phyloP scores from a whole-genome alignment of 1,140 invertebrate genomes.

The Drosophila nasuta region DNA sequence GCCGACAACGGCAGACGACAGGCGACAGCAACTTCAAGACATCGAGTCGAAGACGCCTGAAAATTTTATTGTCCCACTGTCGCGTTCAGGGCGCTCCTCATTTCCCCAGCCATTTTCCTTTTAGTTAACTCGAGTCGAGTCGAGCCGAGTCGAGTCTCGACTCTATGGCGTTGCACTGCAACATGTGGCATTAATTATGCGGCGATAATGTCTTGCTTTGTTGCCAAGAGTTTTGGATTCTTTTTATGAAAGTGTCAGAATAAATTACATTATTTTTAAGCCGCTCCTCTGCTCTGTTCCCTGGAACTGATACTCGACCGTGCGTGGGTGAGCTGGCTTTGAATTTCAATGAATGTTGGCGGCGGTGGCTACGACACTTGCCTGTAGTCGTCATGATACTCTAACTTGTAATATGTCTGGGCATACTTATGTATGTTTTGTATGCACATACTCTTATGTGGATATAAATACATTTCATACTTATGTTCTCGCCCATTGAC shows the following conservation, averaged over 20 bases:
- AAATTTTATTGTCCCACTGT: conserved; percentile 68
- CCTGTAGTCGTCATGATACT: conserved; percentile 22
- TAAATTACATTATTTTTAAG: conserved; percentile 81
- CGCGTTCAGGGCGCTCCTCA: conserved; percentile 20
- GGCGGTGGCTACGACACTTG: conserved; percentile 7
- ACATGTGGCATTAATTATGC: conserved; percentile 83
- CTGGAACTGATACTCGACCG: conserved; percentile 55
- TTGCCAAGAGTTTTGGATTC: conserved; percentile 72
- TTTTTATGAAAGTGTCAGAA: conserved; percentile 82
- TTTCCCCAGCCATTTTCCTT: conserved; percentile 6
- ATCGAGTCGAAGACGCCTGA: conserved; percentile 23
- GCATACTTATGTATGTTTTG: conserved; percentile 12
- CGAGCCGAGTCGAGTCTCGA: neutral
- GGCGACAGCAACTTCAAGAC: conserved; percentile 24
- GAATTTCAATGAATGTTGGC: conserved; percentile 63
- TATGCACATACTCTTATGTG: conserved; percentile 19
- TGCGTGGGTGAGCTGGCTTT: conserved; percentile 33
- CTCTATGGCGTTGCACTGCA: conserved; percentile 53
- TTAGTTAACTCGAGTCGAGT: neutral
- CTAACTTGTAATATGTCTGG: conserved; percentile 16
- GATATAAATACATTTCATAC: conserved; percentile 48
- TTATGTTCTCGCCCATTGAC: conserved; percentile 45
- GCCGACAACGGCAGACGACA: conserved; percentile 35
- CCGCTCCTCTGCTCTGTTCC: conserved; percentile 39
- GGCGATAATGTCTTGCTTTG: conserved; percentile 82